Base-by-base conservation (phyloP, 92 coral and sea anemone genomes). In the Anthopleura xanthogrammica region DNA sequence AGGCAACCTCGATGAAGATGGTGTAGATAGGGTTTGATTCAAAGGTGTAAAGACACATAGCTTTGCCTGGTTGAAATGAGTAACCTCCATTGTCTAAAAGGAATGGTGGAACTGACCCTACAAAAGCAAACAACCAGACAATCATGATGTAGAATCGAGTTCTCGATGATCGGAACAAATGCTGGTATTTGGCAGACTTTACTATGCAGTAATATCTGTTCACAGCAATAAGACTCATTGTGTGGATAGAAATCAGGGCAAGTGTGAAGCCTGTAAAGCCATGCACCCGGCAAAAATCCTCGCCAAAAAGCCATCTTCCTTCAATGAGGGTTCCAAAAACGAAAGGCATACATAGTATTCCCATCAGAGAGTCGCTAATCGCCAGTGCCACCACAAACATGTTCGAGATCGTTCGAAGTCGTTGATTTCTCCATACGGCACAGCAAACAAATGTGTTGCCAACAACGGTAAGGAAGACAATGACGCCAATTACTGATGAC, bases 41-140 rank as follows among this genome's bases (percentile, higher is more conserved):
- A 64, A 93, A 93, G 20, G 93, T 83, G 85, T 91, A 88, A 6
- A 93, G 62, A 48, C 97, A 93, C 91, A 93, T 86, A 41, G 90
- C 94, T 91, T 91, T 93, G 3, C 97, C 97, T 0, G 97, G 94
- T 36, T 93, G 97, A 72, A 93, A 93, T 5, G 81, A 77, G 77
- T 87, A 93, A 16, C 90, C 85, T 13, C 80, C 90, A 2, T 84
- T 74, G 4, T 71, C 55, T 19, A 89, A 82, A 68, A 87, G 85
- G 60, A 91, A 86, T 4, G 94, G 95, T 23, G 93, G 93, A 6
- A 91, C 43, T 3, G 97, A 87, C 41, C 93, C 97, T n/a, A 89
- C 55, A 16, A 89, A 72, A 12, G 93, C 95, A 8, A 80, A 65
- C 19, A 83, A 64, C 97, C 97, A 93, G 14, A 88, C 90, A 13